Evolutionary conservation across 2,113 vertebrate genomes (phyloP).

Genomic region (Cervus canadensis): DNA sequence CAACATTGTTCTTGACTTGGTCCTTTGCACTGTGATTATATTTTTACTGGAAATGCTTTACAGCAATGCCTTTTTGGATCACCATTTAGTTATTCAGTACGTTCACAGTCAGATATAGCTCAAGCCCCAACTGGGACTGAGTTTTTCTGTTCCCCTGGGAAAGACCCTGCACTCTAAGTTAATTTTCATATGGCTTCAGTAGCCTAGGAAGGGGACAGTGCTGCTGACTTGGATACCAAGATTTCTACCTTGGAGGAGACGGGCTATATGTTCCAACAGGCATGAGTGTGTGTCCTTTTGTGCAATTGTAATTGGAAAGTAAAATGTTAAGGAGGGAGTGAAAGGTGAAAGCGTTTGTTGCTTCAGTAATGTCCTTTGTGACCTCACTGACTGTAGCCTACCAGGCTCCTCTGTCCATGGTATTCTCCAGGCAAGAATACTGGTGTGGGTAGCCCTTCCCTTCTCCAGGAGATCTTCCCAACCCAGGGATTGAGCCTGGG

Average conservation of each 20-base stretch:
- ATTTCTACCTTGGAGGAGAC: background rate
- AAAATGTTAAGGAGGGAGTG: background rate
- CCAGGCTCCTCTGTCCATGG: background rate
- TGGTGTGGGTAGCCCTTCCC: background rate
- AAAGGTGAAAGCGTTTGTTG: background rate
- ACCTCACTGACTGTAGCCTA: background rate
- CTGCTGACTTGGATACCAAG: background rate
- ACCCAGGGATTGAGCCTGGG: background rate
- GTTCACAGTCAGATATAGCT: background rate
- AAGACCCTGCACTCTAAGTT: background rate
- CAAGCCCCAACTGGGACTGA: background rate
- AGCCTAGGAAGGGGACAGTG: background rate
- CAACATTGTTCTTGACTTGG: background rate
- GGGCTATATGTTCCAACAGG: background rate
- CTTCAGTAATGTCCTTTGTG: background rate
- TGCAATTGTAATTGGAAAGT: background rate
- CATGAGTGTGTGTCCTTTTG: background rate
- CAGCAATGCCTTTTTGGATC: background rate
- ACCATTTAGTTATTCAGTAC: background rate
- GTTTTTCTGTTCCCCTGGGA: background rate
- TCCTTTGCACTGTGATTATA: conserved; percentile 33
- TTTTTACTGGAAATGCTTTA: conserved; percentile 50
- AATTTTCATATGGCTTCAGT: background rate
- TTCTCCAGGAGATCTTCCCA: background rate
- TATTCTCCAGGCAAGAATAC: background rate